These are phyloP conservation scores for Pygocentrus nattereri DNA, from an alignment of 2,797 vertebrate species.

Conservation along the genomic window DNA sequence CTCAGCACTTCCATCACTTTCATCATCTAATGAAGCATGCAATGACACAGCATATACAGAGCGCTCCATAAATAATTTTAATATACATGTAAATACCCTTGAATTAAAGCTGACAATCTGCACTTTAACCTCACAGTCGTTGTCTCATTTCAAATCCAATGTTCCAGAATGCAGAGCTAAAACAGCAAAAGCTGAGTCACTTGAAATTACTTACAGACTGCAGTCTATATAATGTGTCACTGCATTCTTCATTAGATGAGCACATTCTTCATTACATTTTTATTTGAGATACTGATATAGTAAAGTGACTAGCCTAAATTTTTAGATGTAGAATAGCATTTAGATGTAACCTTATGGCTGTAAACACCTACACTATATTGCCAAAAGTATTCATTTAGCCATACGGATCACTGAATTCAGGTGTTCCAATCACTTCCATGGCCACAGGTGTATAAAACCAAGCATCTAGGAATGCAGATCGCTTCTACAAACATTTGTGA, in stretches of 20 bases:
- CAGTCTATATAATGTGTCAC: neutral
- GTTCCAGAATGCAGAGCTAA: neutral
- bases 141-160: neutral
- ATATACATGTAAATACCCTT: neutral
- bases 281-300: neutral
- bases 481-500: too few species aligned
- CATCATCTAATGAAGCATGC: constrained; percentile 24
- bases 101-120: constrained; percentile 10
- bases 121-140: neutral
- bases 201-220: neutral
- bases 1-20: neutral
- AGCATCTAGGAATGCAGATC: too few species aligned
- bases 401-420: too few species aligned
- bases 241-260: neutral
- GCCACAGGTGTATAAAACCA: too few species aligned
- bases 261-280: neutral
- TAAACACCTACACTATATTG: too few species aligned
- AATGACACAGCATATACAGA: constrained; percentile 12
- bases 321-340: too few species aligned
- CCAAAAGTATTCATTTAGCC: too few species aligned
- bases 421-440: too few species aligned
- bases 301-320: neutral
- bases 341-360: too few species aligned
- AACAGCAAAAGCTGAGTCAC: neutral
- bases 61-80: constrained; percentile 9